Evolutionary conservation across 2,113 vertebrate species (phyloP).

Genomic region (Stegostoma tigrinum): DNA sequence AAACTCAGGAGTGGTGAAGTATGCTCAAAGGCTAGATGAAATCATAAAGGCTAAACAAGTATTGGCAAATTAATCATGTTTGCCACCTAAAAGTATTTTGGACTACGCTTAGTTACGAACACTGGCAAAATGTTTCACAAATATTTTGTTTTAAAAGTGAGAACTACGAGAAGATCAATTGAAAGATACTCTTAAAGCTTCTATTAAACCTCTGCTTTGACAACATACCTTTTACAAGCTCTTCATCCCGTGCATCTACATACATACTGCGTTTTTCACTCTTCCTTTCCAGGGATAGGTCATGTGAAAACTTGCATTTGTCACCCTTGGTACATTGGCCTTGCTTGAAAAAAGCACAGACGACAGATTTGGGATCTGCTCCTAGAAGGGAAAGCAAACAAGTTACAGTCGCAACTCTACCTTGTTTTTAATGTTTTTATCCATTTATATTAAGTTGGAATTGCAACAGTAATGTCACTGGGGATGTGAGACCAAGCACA

Average conservation of each 20-base stretch:
- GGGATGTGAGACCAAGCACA: not conserved
- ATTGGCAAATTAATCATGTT: not conserved
- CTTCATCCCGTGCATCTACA: constrained; percentile 88
- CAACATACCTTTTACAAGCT: constrained; percentile 81
- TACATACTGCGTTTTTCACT: constrained; percentile 92
- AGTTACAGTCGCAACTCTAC: not conserved
- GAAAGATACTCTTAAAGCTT: not conserved
- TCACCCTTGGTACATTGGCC: constrained; percentile 96
- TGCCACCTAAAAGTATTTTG: not conserved
- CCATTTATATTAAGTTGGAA: not conserved
- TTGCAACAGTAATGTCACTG: not conserved
- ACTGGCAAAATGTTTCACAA: not conserved
- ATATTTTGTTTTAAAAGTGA: not conserved
- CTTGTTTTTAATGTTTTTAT: not conserved
- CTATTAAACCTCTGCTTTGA: not conserved
- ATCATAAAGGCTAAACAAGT: not conserved
- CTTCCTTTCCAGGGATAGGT: constrained; percentile 89
- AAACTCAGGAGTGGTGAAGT: not conserved
- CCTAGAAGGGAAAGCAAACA: constrained; percentile 55
- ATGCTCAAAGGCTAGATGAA: not conserved
- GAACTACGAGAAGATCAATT: not conserved
- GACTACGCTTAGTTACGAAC: not conserved
- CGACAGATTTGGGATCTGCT: constrained; percentile 92
- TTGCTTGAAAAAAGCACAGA: constrained; percentile 98
- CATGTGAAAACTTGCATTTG: constrained; percentile 98